These are phyloP conservation scores for Erpornis zantholeuca DNA, from an alignment of 2,113 vertebrate genomes.

Conservation along the genomic window DNA sequence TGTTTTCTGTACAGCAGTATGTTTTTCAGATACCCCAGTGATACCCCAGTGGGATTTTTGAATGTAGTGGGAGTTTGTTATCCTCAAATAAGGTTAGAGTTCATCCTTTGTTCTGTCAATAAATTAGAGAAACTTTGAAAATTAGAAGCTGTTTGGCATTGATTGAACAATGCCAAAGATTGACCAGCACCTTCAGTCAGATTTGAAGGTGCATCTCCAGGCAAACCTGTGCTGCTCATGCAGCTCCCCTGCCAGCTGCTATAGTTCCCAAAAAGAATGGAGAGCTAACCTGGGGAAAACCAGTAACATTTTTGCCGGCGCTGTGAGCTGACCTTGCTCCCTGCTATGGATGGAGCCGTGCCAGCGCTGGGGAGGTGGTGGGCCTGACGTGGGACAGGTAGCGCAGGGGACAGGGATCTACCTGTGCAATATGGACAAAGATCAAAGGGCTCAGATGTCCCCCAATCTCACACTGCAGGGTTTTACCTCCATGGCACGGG, in stretches of 20 bases:
- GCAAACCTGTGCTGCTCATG: not conserved
- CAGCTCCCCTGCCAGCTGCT: not conserved
- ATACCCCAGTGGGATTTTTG: not conserved
- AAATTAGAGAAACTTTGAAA: not conserved
- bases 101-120: not conserved
- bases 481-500: not conserved
- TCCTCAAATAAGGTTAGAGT: not conserved
- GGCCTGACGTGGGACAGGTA: not conserved
- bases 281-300: not conserved
- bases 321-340: not conserved
- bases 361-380: not conserved
- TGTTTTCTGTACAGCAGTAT: not conserved
- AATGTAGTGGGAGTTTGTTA: not conserved
- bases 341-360: not conserved
- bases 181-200: not conserved
- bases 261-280: not conserved
- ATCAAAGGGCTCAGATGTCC: not conserved
- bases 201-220: not conserved
- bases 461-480: rapidly evolving
- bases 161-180: not conserved
- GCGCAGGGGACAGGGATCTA: rapidly evolving
- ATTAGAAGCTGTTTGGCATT: not conserved
- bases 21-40: not conserved
- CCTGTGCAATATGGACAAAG: rapidly evolving
- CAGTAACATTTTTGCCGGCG: not conserved